Base-by-base conservation (phyloP, 2,797 vertebrate species). In the Periparus ater region DNA sequence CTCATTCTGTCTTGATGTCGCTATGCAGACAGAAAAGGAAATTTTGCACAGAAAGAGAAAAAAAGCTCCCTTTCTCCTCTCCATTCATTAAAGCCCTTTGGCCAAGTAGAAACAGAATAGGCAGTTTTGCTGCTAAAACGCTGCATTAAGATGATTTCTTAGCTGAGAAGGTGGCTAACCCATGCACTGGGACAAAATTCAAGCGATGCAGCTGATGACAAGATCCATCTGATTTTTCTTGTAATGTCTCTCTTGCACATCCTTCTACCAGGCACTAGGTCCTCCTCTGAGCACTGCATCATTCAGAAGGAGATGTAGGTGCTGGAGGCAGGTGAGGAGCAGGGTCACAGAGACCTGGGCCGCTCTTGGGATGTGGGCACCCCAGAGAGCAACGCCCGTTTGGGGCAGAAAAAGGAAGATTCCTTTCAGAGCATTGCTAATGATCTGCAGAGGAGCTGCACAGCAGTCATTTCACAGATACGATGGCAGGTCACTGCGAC, bases 401-500 rank as follows among this genome's bases (percentile, higher is more conserved):
- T 94, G 84, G 96, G 94, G 96, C 92, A 92, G 84, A 79, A 74
- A 87, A 86, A 96, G 96, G 96, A 98, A 95, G 97, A 96, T 95
- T 98, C 97, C 97, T 97, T 97, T 98, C 97, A 67, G 97, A 97
- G 96, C 54, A 27, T 95, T 96, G 98, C 98, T 99, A 98, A 99
- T 98, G 98, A 98, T 98, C 98, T 98, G 98, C 94, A 97, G 98
- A 98, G 98, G 97, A 98, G 90, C 98, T 94, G 98, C 99, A 96
- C 99, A 99, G 99, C 99, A 99, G 99, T 98, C 97, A 97, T 99
- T 99, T 98, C 98, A 97, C 98, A 98, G 98, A 98, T 99, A 98
- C 98, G 97, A 97, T 98, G 98, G 99, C 99, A 98, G 99, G 99
- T 99, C 99, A 99, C 97, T 92, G 98, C 98, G 98, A 99, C 99